Conservation (phyloP, 1,140 invertebrate genomes). For the Drosophila fuyamai region DNA sequence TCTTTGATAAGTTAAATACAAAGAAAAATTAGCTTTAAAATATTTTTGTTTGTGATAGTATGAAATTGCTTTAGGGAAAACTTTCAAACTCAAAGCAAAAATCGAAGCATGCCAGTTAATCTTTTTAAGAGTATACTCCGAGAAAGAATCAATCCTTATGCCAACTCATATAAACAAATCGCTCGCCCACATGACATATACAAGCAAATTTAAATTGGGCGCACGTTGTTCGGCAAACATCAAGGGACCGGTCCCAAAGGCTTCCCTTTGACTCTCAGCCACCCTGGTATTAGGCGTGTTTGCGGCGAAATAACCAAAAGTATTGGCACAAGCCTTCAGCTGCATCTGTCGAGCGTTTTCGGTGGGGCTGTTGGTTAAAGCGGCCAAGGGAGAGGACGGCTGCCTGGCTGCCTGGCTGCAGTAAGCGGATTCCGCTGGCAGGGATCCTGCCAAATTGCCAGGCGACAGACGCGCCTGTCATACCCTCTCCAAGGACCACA, state of each 20-base stretch:
- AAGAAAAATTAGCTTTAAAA: neutral
- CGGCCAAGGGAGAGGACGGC: conserved; percentile 5
- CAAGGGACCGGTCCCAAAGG: conserved; percentile 28
- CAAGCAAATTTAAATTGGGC: conserved; percentile 46
- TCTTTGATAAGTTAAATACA: neutral
- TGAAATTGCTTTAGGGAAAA: neutral
- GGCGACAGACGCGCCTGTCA: conserved; percentile 63
- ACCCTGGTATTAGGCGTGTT: conserved; percentile 11
- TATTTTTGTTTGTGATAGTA: neutral
- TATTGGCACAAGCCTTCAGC: conserved; percentile 16
- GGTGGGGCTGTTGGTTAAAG: neutral
- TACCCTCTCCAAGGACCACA: conserved; percentile 14
- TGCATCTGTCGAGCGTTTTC: conserved; percentile 25
- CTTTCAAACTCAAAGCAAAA: neutral
- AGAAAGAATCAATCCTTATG: conserved; percentile 42
- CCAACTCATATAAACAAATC: conserved; percentile 22
- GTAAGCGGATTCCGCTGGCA: conserved; percentile 58
- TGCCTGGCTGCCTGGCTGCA: conserved; percentile 1
- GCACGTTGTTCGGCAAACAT: conserved; percentile 29
- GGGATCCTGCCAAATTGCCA: conserved; percentile 53
- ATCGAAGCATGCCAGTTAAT: neutral
- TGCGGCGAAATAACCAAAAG: conserved; percentile 17
- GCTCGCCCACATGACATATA: conserved; percentile 7
- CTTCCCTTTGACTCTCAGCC: conserved; percentile 7
- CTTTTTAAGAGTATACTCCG: conserved; percentile 16